Evolutionary conservation across 2,888 invertebrate genomes (phyloP).

Genomic region (Adineta ricciae): DNA sequence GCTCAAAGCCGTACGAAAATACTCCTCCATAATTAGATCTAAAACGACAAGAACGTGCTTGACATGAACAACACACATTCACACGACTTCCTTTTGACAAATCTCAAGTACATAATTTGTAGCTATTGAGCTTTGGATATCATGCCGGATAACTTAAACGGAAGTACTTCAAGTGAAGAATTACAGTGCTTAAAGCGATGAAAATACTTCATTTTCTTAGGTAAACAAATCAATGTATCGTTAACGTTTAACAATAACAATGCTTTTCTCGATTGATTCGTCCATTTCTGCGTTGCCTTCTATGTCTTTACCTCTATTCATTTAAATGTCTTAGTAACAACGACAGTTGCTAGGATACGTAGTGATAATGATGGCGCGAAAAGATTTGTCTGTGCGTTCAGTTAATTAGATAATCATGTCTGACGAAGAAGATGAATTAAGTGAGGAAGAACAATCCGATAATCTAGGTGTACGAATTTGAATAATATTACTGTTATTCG

Average conservation of each 20-base stretch:
- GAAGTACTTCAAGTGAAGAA: neutral
- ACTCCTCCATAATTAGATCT: neutral
- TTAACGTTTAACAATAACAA: neutral
- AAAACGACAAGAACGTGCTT: no score
- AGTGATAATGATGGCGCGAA: neutral
- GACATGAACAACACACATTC: no score
- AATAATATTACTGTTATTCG: neutral
- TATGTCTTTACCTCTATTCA: neutral
- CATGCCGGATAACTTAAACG: no score
- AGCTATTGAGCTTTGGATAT: no score
- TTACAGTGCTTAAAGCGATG: neutral
- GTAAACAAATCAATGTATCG: neutral
- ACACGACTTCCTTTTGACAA: no score
- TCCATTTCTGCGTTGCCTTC: neutral
- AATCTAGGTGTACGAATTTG: neutral
- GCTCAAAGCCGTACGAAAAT: constrained; percentile 5
- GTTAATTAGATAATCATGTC: neutral
- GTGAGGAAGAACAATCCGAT: neutral
- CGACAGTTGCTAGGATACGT: neutral
- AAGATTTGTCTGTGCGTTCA: neutral
- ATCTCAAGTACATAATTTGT: no score
- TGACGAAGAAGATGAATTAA: neutral
- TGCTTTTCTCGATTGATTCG: neutral
- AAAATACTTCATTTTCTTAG: neutral
- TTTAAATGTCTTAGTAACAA: neutral